Evolutionary conservation across 2,797 vertebrate species (phyloP), one percentile per base, ranked within the genome.

Genomic region (Poeciliopsis gracilis): DNA sequence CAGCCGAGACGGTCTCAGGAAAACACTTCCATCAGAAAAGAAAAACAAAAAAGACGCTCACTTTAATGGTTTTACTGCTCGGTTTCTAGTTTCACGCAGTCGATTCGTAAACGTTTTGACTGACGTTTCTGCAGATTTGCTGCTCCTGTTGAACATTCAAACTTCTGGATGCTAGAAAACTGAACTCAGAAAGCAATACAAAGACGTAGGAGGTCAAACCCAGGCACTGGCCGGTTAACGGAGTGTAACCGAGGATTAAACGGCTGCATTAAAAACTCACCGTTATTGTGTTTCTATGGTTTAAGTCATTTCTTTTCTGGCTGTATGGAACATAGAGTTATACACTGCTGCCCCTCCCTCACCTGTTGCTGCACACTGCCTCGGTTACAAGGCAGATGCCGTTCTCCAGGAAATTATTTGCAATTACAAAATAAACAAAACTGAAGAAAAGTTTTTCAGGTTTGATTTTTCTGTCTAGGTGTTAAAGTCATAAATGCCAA

Each of bases 1-100:
- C 1, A 55, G 49, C 85, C 79, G 55, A 74, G 79, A 83, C 55
- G 88, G 84, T 84, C 90, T 90, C 89, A 90, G 89, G 90, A 88
- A 90, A 85, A 82, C 51, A 4, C 74, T 57, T 79, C 82, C 85
- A 82, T 61, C 12, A 78, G 51, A 47, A 47, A 18, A 47, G 4
- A 51, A 16, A 1, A 46, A 15, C 0, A 78, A 53, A 23, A 25
- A 23, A 70, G 71, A 72, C 1, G 8, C 57, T 73, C 38, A 41
- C 57, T 77, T 53, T 9, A 25, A 16, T 15, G 49, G 25, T 66
- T 75, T 71, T 38, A 63, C 38, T 43, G 30, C 23, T 47, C 13
- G 30, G 6, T 59, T 36, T 23, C 53, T 23, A 47, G 25, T 45
- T 75, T 43, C 18, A 16, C 28, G 10, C 59, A 25, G 23, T 51